Evolutionary conservation across 2,888 invertebrate species (phyloP).

Genomic region (Tholera decimalis): DNA sequence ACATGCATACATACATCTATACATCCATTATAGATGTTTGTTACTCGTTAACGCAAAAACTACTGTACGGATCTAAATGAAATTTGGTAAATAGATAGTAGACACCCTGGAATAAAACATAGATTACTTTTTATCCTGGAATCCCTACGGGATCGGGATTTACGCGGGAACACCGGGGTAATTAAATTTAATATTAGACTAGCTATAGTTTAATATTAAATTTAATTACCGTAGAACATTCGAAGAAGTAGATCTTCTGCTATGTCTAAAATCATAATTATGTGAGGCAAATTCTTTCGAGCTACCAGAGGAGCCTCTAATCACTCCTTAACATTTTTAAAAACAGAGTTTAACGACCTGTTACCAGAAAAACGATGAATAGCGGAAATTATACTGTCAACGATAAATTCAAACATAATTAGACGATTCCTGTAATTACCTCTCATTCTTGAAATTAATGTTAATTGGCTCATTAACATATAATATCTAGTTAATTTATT

Average conservation of each 20-base stretch:
- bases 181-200: no score
- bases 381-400: slow-evolving; percentile 59
- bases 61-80: no score
- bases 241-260: background rate
- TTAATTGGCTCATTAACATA: slow-evolving; percentile 70
- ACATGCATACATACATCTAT: no score
- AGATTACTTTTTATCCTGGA: no score
- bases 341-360: slow-evolving; percentile 37
- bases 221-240: background rate
- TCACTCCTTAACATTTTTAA: slow-evolving; percentile 8
- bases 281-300: background rate
- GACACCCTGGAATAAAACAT: no score
- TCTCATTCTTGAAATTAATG: slow-evolving; percentile 66
- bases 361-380: slow-evolving; percentile 40
- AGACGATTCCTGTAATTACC: slow-evolving; percentile 66
- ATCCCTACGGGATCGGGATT: no score
- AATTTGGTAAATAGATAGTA: no score
- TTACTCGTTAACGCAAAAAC: no score
- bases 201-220: background rate
- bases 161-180: no score
- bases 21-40: no score
- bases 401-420: slow-evolving; percentile 66
- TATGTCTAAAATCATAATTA: background rate
- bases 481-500: slow-evolving; percentile 57
- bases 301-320: background rate